Conservation (phyloP, 2,888 invertebrate species). For the Diogma glabrata region DNA sequence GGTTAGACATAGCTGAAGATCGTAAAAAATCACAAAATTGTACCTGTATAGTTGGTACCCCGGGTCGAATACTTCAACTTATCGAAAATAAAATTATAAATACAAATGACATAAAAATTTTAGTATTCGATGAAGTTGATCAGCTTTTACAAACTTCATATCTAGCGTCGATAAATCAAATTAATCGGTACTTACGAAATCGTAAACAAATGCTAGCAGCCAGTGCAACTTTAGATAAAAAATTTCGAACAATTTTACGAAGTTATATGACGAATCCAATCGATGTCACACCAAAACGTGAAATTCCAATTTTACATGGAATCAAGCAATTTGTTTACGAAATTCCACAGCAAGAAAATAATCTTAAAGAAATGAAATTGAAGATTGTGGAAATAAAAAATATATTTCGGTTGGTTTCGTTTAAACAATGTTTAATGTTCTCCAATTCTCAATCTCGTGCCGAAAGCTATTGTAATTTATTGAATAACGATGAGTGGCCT, state of each 20-base stretch:
- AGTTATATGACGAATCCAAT: conserved; percentile 69
- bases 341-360: conserved; percentile 49
- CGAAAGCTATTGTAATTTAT: conserved; percentile 58
- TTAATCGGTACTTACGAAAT: conserved; percentile 58
- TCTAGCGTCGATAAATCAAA: conserved; percentile 61
- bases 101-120: conserved; percentile 47
- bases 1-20: conserved; percentile 62
- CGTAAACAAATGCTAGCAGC: conserved; percentile 83
- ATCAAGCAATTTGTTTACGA: conserved; percentile 63
- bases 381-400: conserved; percentile 52
- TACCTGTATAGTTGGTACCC: conserved; percentile 83
- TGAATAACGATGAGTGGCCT: conserved; percentile 64
- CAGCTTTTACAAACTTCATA: conserved; percentile 76
- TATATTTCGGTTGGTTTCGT: conserved; percentile 59
- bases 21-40: conserved; percentile 54
- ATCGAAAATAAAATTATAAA: conserved; percentile 56
- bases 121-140: conserved; percentile 96
- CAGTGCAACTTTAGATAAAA: conserved; percentile 84
- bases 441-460: conserved; percentile 80
- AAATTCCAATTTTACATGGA: conserved; percentile 62
- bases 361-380: conserved; percentile 51
- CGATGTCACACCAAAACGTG: conserved; percentile 58
- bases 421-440: conserved; percentile 87
- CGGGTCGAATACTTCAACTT: conserved; percentile 79
- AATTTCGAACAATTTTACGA: conserved; percentile 56